Percentiles rank a stretch among this genome's conserved stretches.
Evolutionary conservation across 2,888 invertebrate genomes (phyloP).

Genomic region (Megastigmus dorsalis): DNA sequence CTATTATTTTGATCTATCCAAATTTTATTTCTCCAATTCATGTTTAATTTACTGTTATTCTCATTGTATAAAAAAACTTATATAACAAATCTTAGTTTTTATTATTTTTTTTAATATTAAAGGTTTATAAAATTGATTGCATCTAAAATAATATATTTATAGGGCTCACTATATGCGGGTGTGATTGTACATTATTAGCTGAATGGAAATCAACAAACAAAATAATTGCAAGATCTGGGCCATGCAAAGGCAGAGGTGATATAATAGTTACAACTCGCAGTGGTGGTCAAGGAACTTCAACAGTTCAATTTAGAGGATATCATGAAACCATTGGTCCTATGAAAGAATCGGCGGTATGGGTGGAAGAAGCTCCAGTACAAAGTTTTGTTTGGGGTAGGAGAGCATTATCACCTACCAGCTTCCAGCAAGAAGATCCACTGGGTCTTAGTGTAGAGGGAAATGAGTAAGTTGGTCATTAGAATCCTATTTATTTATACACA

Average conservation of each 20-base stretch:
- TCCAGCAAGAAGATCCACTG: slow-evolving; percentile 93
- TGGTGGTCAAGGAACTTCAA: slow-evolving; percentile 91
- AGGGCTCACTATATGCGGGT: slow-evolving; percentile 96
- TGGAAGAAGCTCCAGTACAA: slow-evolving; percentile 93
- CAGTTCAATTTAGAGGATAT: slow-evolving; percentile 91
- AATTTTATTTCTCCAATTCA: too few species aligned
- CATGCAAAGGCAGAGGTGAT: slow-evolving; percentile 93
- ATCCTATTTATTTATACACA: not conserved
- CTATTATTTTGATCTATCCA: too few species aligned
- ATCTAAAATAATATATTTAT: too few species aligned
- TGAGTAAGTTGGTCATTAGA: slow-evolving; percentile 76
- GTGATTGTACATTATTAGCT: slow-evolving; percentile 94
- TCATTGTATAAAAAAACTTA: slow-evolving; percentile 10
- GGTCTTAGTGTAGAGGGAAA: slow-evolving; percentile 95
- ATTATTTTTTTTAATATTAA: slow-evolving; percentile 2
- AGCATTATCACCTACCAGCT: slow-evolving; percentile 88
- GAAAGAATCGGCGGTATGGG: slow-evolving; percentile 99
- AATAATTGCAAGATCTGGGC: slow-evolving; percentile 95
- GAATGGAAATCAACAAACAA: slow-evolving; percentile 99
- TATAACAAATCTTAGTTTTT: not conserved
- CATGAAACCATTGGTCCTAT: slow-evolving; percentile 93
- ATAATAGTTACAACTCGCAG: slow-evolving; percentile 91
- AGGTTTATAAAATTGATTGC: slow-evolving; percentile 5
- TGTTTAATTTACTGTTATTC: too few species aligned
- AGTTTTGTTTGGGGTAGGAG: slow-evolving; percentile 88